Percentiles rank a stretch among this genome's conserved stretches.
Evolutionary conservation across 2,113 vertebrate species (phyloP).

Genomic region (Athene noctua): DNA sequence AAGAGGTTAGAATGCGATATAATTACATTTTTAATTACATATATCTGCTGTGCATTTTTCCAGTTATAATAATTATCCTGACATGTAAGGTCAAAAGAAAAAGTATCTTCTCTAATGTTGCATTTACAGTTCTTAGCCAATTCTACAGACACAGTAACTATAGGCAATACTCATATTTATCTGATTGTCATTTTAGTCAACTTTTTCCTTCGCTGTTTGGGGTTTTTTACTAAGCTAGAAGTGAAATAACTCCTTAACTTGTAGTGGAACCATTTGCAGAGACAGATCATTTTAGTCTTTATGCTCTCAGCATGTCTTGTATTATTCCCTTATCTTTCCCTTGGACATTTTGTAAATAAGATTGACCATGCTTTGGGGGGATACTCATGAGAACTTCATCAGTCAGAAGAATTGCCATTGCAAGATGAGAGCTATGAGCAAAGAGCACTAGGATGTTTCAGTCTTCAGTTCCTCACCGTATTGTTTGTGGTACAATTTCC

Average conservation of each 20-base stretch:
- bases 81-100: neutral
- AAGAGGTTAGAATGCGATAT: neutral
- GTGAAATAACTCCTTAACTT: neutral
- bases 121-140: neutral
- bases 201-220: neutral
- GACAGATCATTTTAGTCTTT: neutral
- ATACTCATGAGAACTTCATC: neutral
- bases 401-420: neutral
- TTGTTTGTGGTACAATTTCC: slow-evolving; percentile 1
- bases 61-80: neutral
- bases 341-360: neutral
- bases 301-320: neutral
- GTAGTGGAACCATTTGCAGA: neutral
- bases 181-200: neutral
- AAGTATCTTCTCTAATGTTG: neutral
- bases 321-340: neutral
- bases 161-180: neutral
- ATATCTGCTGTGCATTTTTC: neutral
- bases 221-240: neutral
- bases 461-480: neutral
- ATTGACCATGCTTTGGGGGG: neutral
- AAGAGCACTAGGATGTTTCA: neutral
- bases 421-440: neutral
- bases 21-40: neutral
- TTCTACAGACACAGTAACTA: neutral